A percentile compares a stretch with the other conserved stretches of the same genome.
Evolutionary conservation across 2,888 invertebrate species (phyloP).

Genomic region (Cartodere bifasciata): DNA sequence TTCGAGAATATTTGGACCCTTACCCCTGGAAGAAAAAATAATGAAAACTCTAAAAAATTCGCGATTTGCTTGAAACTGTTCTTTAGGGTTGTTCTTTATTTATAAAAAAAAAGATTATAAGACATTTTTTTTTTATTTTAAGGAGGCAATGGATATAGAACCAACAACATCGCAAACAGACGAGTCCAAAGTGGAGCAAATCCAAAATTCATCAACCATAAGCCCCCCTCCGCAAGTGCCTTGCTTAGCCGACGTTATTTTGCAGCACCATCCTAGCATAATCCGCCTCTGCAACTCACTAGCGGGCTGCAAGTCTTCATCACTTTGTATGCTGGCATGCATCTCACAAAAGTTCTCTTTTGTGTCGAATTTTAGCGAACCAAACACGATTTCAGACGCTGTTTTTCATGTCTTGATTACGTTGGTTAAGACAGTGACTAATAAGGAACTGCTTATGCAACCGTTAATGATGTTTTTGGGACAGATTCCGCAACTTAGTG

Average conservation of each 20-base stretch:
- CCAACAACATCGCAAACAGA: slow-evolving; percentile 55
- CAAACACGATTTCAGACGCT: slow-evolving; percentile 71
- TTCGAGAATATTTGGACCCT: no score
- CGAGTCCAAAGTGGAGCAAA: slow-evolving; percentile 67
- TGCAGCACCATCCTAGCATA: slow-evolving; percentile 67
- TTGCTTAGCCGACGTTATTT: slow-evolving; percentile 64
- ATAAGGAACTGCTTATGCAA: slow-evolving; percentile 60
- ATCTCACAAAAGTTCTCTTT: slow-evolving; percentile 27
- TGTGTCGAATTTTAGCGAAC: slow-evolving; percentile 40
- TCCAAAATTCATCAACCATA: slow-evolving; percentile 30
- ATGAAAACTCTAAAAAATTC: no score
- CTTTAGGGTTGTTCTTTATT: no score
- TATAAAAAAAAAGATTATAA: no score
- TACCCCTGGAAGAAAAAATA: no score
- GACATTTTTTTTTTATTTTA: no score
- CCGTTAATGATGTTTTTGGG: slow-evolving; percentile 62
- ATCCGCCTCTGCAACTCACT: slow-evolving; percentile 69
- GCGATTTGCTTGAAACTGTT: no score
- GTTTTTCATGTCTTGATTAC: slow-evolving; percentile 74
- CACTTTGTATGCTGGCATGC: slow-evolving; percentile 49
- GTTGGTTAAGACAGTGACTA: slow-evolving; percentile 62
- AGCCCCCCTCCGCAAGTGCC: slow-evolving; percentile 35
- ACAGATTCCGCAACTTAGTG: slow-evolving; percentile 52
- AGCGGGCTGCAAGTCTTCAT: slow-evolving; percentile 60
- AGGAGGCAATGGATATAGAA: slow-evolving; percentile 36